These are phyloP conservation scores for Hypercompe scribonia DNA, from an alignment of 2,888 invertebrate species.

Conservation along the genomic window DNA sequence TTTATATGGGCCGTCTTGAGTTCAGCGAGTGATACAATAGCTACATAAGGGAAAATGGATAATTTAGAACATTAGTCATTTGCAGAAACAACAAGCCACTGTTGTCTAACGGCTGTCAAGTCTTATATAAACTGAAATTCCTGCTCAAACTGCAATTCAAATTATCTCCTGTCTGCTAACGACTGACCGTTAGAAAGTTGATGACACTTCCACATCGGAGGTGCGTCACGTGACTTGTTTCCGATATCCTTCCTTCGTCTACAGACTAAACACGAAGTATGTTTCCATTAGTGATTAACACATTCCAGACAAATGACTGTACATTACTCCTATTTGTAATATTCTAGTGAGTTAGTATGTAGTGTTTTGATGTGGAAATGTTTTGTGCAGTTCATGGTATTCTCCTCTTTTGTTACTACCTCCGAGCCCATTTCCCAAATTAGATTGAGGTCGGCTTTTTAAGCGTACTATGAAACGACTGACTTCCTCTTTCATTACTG, in stretches of 20 bases:
- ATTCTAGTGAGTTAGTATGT: not conserved
- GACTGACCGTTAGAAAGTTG: not conserved
- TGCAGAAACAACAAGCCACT: too few relatives aligned
- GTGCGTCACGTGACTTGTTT: slow-evolving; percentile 5
- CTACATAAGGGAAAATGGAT: too few relatives aligned
- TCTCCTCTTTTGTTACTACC: not conserved
- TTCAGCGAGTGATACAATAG: too few relatives aligned
- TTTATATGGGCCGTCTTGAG: too few relatives aligned
- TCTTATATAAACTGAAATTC: too few relatives aligned
- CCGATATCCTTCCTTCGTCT: slow-evolving; percentile 13
- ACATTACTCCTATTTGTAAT: not conserved
- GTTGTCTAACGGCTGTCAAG: too few relatives aligned
- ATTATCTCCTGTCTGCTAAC: not conserved
- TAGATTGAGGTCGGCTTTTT: too few relatives aligned
- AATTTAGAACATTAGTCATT: too few relatives aligned
- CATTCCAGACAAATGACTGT: slow-evolving; percentile 12
- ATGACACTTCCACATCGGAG: not conserved
- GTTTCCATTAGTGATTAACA: slow-evolving; percentile 11
- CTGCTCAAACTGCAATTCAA: too few relatives aligned
- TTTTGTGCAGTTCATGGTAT: not conserved
- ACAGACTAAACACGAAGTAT: not conserved
- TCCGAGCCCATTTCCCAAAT: too few relatives aligned
- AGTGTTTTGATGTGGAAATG: not conserved
- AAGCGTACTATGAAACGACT: too few relatives aligned
- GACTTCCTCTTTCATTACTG: too few relatives aligned